phyloP scores from a whole-genome alignment of 2,113 vertebrate genomes.

The Caloenas nicobarica region DNA sequence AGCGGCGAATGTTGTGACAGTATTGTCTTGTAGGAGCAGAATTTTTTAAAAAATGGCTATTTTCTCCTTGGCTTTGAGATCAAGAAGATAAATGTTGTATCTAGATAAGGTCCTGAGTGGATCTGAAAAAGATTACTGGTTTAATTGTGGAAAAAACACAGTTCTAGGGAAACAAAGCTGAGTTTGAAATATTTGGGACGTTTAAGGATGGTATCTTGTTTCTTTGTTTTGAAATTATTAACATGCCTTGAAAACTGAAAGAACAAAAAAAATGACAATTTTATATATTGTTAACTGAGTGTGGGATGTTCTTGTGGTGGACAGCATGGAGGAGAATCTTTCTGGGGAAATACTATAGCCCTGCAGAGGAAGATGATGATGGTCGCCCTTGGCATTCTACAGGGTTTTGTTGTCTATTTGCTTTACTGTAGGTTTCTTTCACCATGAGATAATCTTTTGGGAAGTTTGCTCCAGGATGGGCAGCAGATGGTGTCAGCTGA shows the following conservation, averaged over 20 bases:
- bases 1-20: accelerated
- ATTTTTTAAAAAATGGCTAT: not conserved
- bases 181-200: not conserved
- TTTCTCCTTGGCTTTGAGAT: not conserved
- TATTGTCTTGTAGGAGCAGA: not conserved
- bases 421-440: not conserved
- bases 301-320: not conserved
- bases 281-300: not conserved
- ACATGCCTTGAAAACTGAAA: not conserved
- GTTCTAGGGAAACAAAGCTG: not conserved
- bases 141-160: not conserved
- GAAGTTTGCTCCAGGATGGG: not conserved
- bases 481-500: not conserved
- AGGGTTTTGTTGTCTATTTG: not conserved
- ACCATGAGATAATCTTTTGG: not conserved
- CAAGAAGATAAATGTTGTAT: not conserved
- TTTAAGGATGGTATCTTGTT: not conserved
- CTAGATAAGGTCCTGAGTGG: not conserved
- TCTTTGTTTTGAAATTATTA: not conserved
- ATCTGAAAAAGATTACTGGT: slow-evolving; percentile 2
- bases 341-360: not conserved
- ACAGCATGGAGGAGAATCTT: not conserved
- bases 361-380: not conserved
- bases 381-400: not conserved
- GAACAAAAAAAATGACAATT: not conserved